phyloP scores from a whole-genome alignment of 2,888 invertebrate genomes.

The Xestobium rufovillosum region DNA sequence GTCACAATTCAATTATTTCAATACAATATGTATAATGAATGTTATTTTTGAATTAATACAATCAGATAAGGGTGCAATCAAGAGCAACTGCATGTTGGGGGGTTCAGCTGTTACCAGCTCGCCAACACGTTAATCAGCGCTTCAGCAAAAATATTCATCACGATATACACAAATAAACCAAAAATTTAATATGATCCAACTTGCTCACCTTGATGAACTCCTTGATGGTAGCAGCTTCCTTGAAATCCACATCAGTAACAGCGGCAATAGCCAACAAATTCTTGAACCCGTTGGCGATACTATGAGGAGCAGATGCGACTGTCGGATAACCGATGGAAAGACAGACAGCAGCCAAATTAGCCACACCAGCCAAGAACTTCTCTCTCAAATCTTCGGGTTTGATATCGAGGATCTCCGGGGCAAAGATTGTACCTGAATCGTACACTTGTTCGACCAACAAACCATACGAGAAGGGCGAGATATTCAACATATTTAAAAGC shows the following conservation, averaged over 20 bases:
- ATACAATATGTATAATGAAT: conserved; percentile 8
- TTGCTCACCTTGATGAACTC: conserved; percentile 71
- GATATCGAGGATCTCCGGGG: conserved; percentile 95
- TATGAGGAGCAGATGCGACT: conserved; percentile 93
- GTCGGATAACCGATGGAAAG: conserved; percentile 94
- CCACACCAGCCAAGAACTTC: conserved; percentile 89
- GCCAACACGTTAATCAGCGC: conserved; percentile 23
- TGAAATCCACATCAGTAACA: conserved; percentile 91
- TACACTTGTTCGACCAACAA: conserved; percentile 94
- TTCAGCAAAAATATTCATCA: conserved; percentile 22
- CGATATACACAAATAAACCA: background rate
- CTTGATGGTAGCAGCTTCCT: conserved; percentile 88
- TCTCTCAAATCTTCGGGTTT: conserved; percentile 90
- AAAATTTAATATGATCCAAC: background rate
- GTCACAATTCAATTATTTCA: background rate
- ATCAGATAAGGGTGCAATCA: conserved; percentile 12
- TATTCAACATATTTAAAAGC: conserved; percentile 98
- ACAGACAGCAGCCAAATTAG: conserved; percentile 89
- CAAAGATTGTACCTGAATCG: conserved; percentile 96
- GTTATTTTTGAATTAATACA: conserved; percentile 5
- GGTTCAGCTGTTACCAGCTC: conserved; percentile 47
- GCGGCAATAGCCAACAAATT: conserved; percentile 95
- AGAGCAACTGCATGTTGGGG: conserved; percentile 29
- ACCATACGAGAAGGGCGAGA: conserved; percentile 99
- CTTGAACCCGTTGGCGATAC: conserved; percentile 96